Evolutionary conservation across 1,140 invertebrate genomes (phyloP).

Genomic region (Bombus haemorrhoidalis): DNA sequence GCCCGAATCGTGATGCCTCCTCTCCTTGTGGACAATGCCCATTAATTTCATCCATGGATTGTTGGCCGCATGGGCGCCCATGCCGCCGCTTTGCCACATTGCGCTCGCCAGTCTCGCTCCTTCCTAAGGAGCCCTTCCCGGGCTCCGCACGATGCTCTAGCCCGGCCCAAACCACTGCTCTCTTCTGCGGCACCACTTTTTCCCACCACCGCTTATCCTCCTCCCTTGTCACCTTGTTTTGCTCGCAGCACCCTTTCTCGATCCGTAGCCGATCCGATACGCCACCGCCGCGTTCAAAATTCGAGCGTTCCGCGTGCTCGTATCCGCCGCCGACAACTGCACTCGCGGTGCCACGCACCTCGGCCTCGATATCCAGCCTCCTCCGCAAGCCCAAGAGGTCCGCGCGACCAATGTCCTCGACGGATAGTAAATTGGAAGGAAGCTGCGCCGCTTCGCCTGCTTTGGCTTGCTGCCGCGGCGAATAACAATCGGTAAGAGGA

Average conservation of each 20-base stretch:
- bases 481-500: neutral
- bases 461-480: no score
- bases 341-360: neutral
- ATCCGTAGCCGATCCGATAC: neutral
- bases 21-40: constrained; percentile 91
- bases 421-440: neutral
- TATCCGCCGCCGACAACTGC: neutral
- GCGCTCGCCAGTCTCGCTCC: constrained; percentile 80
- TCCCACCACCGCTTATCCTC: constrained; percentile 7
- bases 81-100: constrained; percentile 91
- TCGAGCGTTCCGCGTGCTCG: neutral
- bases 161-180: constrained; percentile 35
- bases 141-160: constrained; percentile 65
- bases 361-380: neutral
- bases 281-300: neutral
- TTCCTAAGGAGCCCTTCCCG: constrained; percentile 70
- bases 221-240: constrained; percentile 6
- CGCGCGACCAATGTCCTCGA: neutral
- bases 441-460: no score
- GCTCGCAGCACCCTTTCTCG: neutral
- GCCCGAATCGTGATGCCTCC: constrained; percentile 85
- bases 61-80: constrained; percentile 88
- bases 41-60: constrained; percentile 92
- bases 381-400: neutral
- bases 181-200: constrained; percentile 29